Evolutionary conservation across 2,888 invertebrate species (phyloP).

Genomic region (Neoaliturus tenellus): DNA sequence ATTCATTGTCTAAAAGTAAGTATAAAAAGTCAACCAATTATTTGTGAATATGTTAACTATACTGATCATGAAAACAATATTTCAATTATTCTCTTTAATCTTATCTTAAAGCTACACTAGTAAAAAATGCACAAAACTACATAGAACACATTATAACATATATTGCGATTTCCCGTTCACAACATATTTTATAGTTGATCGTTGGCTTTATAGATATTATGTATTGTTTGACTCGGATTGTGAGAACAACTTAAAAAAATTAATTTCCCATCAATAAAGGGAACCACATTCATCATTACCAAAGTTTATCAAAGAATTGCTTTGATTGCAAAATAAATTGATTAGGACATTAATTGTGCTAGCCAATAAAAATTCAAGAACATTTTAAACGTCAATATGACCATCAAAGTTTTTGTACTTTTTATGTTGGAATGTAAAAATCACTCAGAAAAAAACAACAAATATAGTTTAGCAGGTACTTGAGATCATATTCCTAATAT

Average conservation of each 20-base stretch:
- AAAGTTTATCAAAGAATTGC: too few relatives aligned
- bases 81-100: not conserved
- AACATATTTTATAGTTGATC: not conserved
- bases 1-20: not conserved
- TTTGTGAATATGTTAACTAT: not conserved
- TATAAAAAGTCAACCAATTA: not conserved
- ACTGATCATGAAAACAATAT: too few relatives aligned
- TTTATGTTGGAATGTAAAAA: slow-evolving; percentile 16
- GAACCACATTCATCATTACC: too few relatives aligned
- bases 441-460: not conserved
- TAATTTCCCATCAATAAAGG: too few relatives aligned
- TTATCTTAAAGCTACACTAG: not conserved
- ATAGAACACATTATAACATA: not conserved
- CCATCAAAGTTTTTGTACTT: not conserved
- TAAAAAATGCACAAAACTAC: slow-evolving; percentile 10
- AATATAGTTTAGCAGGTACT: slow-evolving; percentile 4
- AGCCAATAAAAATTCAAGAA: too few relatives aligned
- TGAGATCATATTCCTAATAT: slow-evolving; percentile 21
- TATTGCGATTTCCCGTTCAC: slow-evolving; percentile 5
- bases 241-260: too few relatives aligned
- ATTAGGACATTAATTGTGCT: too few relatives aligned
- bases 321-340: too few relatives aligned
- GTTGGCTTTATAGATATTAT: too few relatives aligned
- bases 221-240: too few relatives aligned
- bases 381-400: not conserved